Evolutionary conservation across 2,888 invertebrate genomes (phyloP).

Genomic region (Peribatodes rhomboidaria): DNA sequence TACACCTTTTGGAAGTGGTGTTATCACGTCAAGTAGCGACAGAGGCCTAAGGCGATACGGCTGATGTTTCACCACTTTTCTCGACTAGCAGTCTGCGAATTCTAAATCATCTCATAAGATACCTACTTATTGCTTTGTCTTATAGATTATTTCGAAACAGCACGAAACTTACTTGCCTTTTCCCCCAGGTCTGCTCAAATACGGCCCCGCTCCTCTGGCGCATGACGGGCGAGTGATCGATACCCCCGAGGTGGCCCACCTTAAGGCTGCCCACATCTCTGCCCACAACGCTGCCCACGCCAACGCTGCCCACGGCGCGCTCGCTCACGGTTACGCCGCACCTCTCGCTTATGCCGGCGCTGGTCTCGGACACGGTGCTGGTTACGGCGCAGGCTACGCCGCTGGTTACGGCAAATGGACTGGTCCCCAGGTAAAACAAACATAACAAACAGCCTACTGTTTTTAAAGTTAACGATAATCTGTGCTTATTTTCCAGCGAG

Average conservation of each 20-base stretch:
- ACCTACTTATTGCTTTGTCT: too few relatives aligned
- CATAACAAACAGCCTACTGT: neutral
- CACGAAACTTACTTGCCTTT: neutral
- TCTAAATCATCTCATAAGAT: too few relatives aligned
- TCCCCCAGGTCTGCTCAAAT: constrained; percentile 76
- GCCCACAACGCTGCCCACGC: constrained; percentile 78
- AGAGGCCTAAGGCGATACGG: too few relatives aligned
- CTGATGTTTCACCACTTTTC: too few relatives aligned
- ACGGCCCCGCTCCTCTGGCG: constrained; percentile 83
- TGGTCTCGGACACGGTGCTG: constrained; percentile 55
- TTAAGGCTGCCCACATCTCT: constrained; percentile 84
- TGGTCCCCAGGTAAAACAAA: constrained; percentile 67
- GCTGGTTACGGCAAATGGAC: constrained; percentile 81
- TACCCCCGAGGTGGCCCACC: constrained; percentile 86
- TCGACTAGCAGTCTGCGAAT: too few relatives aligned
- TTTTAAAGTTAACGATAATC: too few relatives aligned
- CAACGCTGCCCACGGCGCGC: constrained; percentile 60
- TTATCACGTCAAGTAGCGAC: too few relatives aligned
- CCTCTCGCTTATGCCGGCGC: constrained; percentile 58
- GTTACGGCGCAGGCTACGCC: constrained; percentile 61
- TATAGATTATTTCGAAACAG: neutral
- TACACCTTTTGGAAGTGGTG: too few relatives aligned
- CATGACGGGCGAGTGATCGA: constrained; percentile 83
- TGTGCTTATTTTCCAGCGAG: too few relatives aligned
- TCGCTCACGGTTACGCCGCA: constrained; percentile 57